Conservation (phyloP, 2,888 invertebrate genomes). For the Hydrotaea cyrtoneurina region DNA sequence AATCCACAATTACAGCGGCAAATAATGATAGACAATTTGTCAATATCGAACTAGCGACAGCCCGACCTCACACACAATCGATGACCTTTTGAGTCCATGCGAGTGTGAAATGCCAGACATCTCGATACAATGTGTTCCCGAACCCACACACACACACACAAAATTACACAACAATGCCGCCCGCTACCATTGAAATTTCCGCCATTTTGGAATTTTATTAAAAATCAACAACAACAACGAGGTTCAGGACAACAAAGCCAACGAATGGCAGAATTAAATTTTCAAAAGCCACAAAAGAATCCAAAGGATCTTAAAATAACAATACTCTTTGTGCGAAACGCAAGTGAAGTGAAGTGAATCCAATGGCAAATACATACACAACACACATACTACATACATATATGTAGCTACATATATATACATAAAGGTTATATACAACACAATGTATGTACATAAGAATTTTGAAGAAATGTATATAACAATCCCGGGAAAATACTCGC, state of each 20-base stretch:
- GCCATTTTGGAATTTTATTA: conserved; percentile 73
- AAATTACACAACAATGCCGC: not conserved
- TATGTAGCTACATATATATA: not conserved
- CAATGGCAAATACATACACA: not conserved
- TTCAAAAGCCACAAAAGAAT: conserved; percentile 73
- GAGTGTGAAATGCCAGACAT: conserved; percentile 9
- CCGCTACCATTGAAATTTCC: conserved; percentile 57
- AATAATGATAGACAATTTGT: no score
- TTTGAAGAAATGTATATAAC: not conserved
- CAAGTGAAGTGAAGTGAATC: conserved; percentile 20
- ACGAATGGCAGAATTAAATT: conserved; percentile 68
- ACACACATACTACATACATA: not conserved
- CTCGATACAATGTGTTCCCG: not conserved
- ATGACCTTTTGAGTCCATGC: not conserved
- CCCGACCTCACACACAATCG: not conserved
- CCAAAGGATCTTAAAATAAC: conserved; percentile 77
- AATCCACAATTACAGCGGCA: no score
- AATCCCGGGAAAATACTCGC: not conserved
- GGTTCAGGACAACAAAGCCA: conserved; percentile 23
- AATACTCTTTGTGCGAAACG: conserved; percentile 50
- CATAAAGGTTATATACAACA: not conserved
- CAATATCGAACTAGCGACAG: no score
- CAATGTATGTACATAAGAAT: not conserved
- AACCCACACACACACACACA: not conserved
- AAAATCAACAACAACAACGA: conserved; percentile 37